These are phyloP conservation scores for Ammospiza nelsoni DNA, from an alignment of 2,113 vertebrate species.

Conservation along the genomic window DNA sequence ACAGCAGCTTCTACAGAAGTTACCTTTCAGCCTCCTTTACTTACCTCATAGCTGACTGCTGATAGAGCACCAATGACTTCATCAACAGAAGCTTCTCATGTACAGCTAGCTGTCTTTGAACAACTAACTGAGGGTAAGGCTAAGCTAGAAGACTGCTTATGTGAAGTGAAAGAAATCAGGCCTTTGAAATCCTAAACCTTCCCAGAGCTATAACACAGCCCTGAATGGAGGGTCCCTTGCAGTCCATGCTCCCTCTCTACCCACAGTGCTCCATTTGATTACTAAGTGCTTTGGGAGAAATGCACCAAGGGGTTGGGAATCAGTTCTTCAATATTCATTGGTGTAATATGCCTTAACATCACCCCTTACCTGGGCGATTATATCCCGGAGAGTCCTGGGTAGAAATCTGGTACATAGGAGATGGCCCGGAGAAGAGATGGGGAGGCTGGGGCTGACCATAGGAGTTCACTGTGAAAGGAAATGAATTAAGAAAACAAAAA, in stretches of 20 bases:
- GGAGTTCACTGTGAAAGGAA: conserved; percentile 76
- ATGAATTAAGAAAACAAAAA: not conserved
- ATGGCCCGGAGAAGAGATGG: conserved; percentile 80
- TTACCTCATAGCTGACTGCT: not conserved
- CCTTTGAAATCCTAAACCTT: not conserved
- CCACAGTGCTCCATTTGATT: not conserved
- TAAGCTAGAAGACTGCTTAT: not conserved
- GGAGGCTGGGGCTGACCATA: conserved; percentile 80
- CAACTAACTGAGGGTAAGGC: not conserved
- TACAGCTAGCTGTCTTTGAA: not conserved
- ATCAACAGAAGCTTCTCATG: not conserved
- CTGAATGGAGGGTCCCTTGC: not conserved
- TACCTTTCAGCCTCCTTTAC: not conserved
- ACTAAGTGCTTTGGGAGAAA: not conserved
- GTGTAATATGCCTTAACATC: not conserved
- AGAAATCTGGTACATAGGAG: conserved; percentile 80
- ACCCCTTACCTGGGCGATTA: conserved; percentile 77
- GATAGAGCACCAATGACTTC: not conserved
- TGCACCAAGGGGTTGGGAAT: not conserved
- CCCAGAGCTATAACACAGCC: not conserved
- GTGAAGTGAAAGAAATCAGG: not conserved
- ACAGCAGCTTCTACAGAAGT: not conserved
- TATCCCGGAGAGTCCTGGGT: conserved; percentile 81
- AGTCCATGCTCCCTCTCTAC: not conserved
- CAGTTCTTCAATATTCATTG: not conserved